Evolutionary conservation across 2,113 vertebrate species (phyloP).

Genomic region (Microtus pennsylvanicus): DNA sequence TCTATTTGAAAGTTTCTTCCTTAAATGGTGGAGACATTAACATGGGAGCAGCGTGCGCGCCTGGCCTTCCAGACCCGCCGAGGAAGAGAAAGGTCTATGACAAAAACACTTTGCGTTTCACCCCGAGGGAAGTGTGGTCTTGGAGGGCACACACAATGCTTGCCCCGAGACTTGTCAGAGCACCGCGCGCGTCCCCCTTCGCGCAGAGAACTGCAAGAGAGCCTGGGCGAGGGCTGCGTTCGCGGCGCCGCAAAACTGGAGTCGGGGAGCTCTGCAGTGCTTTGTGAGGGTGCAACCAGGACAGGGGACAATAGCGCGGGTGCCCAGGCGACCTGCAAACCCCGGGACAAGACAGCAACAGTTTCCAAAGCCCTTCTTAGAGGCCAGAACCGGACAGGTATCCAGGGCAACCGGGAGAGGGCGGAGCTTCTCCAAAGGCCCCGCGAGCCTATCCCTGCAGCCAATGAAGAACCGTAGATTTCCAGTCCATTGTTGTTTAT

Average conservation of each 20-base stretch:
- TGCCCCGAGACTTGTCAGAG: background rate
- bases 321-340: background rate
- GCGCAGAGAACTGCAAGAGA: constrained; percentile 41
- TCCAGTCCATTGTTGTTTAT: constrained; percentile 76
- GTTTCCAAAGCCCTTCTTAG: constrained; percentile 41
- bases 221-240: background rate
- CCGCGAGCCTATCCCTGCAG: constrained; percentile 31
- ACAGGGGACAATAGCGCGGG: background rate
- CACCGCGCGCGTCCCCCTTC: background rate
- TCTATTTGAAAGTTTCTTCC: constrained; percentile 55
- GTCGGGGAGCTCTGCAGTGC: background rate
- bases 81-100: background rate
- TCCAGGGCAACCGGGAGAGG: constrained; percentile 72
- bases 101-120: background rate
- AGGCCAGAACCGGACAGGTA: constrained; percentile 18
- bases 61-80: background rate
- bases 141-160: background rate
- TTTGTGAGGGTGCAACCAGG: background rate
- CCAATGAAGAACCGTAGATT: constrained; percentile 64
- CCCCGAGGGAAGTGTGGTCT: background rate
- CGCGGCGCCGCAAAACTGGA: background rate
- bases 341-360: constrained; percentile 46
- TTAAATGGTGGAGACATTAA: constrained; percentile 9
- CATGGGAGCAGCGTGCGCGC: background rate
- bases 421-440: constrained; percentile 55